Evolutionary conservation across 2,113 vertebrate species (phyloP), one percentile per base, ranked within the genome.

Genomic region (Plectropomus leopardus): DNA sequence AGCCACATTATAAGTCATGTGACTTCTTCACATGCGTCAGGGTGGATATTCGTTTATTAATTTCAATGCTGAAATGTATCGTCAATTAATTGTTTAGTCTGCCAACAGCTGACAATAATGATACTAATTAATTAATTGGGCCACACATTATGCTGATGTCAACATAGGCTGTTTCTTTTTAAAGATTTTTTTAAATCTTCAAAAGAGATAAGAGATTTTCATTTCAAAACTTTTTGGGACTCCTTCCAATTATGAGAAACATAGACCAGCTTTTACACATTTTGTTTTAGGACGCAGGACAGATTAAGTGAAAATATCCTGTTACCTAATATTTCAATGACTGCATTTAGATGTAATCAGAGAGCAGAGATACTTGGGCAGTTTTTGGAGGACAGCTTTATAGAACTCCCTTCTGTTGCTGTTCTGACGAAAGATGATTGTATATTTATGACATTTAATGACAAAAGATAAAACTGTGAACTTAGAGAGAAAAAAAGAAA

Each of bases 391-490:
- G 17, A 51, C 24, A 58, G 26, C 21, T 70, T 55, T 21, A 28
- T 10, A 24, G 61, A 23, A 8, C 17, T 47, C 66, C 15, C 5
- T 28, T 28, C 26, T 63, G 16, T 32, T 26, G n/a, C n/a, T n/a
- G n/a, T n/a, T n/a, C n/a, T n/a, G 21, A 9, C 21, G 44, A 19
- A 17, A 76, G 11, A 17, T 61, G 14, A n/a, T 13, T 34, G n/a
- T n/a, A 47, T 51, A 34, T 34, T 63, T 36, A 30, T 48, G 28
- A 36, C 3, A n/a, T 11, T 40, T 44, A 64, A 26, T 67, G 54
- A 78, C 65, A 68, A 42, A 59, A 54, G 23, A 40, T 45, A 34
- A 80, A 48, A 34, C 55, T 4, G 40, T 51, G 40, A 84, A 72
- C 61, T 7, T 66, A 42, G 71, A 75, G 65, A 32, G 40, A 17